Conservation (phyloP, 2,888 invertebrate species). For the Oxystoma pomonae region DNA sequence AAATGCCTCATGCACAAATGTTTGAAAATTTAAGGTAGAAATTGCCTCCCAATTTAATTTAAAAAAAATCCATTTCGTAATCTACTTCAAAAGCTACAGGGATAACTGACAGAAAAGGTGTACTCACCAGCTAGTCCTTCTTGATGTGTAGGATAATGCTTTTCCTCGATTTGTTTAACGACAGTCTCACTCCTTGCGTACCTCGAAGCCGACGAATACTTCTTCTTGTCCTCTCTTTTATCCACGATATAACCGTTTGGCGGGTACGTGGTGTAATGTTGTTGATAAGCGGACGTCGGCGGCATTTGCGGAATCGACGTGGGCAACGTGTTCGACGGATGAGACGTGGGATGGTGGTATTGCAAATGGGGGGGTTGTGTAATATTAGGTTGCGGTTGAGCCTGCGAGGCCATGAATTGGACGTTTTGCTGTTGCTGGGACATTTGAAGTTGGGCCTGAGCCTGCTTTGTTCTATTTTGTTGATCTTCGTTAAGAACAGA, state of each 20-base stretch:
- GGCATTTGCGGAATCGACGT: slow-evolving; percentile 13
- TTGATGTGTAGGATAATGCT: slow-evolving; percentile 32
- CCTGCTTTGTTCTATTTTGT: slow-evolving; percentile 49
- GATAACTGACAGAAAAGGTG: too few species aligned
- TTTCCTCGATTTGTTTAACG: slow-evolving; percentile 35
- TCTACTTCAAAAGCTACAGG: too few species aligned
- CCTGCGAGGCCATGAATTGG: background rate
- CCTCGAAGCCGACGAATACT: slow-evolving; percentile 25
- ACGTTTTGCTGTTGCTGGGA: slow-evolving; percentile 13
- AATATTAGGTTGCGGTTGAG: background rate
- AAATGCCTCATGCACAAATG: too few species aligned
- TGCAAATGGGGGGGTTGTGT: slow-evolving; percentile 11
- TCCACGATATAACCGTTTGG: slow-evolving; percentile 23
- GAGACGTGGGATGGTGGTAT: slow-evolving; percentile 8
- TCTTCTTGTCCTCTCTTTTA: slow-evolving; percentile 38
- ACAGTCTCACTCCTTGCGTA: slow-evolving; percentile 36
- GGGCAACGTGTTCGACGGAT: slow-evolving; percentile 3
- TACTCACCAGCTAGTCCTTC: slow-evolving; percentile 38
- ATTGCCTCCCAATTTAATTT: too few species aligned
- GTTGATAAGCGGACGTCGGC: slow-evolving; percentile 17
- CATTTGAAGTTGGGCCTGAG: slow-evolving; percentile 30
- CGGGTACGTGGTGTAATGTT: slow-evolving; percentile 29
- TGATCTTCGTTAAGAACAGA: slow-evolving; percentile 84
- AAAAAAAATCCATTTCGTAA: too few species aligned
- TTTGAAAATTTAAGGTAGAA: too few species aligned